Evolutionary conservation across 2,888 invertebrate species (phyloP).

Genomic region (Anthoptus insignis): DNA sequence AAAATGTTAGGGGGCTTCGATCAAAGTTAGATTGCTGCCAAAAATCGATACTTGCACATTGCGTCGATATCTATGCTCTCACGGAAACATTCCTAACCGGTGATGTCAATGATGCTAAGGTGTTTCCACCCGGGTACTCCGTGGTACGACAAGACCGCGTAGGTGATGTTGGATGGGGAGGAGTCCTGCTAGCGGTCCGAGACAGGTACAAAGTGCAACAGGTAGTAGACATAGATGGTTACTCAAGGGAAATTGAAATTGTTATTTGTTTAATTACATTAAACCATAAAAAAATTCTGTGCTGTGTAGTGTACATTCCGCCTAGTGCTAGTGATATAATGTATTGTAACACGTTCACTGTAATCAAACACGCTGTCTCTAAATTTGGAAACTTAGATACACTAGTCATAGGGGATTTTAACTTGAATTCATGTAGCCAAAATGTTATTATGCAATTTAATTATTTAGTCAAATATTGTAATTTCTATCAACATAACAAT

Average conservation of each 20-base stretch:
- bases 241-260: background rate
- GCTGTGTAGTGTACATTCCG: slow-evolving; percentile 11
- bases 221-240: background rate
- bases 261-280: background rate
- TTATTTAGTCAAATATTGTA: slow-evolving; percentile 3
- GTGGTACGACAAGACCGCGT: background rate
- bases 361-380: background rate
- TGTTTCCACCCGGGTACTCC: slow-evolving; percentile 15
- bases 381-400: slow-evolving; percentile 4
- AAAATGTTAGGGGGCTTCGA: slow-evolving; percentile 20
- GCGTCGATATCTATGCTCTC: slow-evolving; percentile 7
- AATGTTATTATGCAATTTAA: slow-evolving; percentile 5
- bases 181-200: background rate
- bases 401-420: slow-evolving; percentile 7
- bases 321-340: background rate
- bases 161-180: slow-evolving; percentile 9
- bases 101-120: background rate
- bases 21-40: background rate
- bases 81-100: slow-evolving; percentile 8
- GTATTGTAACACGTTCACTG: background rate
- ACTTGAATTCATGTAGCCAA: slow-evolving; percentile 9
- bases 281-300: background rate
- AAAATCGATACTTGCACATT: background rate
- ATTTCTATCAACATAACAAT: slow-evolving; percentile 1
- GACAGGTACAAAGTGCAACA: background rate